Percentiles rank a stretch among this genome's conserved stretches.
phyloP scores from a whole-genome alignment of 2,797 vertebrate genomes.

The Mus minutoides region DNA sequence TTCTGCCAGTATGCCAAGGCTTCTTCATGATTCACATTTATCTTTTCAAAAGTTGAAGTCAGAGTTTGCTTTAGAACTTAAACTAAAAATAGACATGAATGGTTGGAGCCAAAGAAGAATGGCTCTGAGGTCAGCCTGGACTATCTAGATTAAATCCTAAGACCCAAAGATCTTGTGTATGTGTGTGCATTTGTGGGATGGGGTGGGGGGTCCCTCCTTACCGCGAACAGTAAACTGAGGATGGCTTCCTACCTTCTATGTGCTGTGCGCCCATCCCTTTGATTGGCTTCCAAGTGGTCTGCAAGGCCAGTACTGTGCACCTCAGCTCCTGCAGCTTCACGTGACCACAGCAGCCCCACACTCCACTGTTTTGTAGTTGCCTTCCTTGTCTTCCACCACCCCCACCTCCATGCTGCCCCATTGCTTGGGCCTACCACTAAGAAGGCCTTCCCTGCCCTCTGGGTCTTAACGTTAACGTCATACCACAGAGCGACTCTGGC shows the following conservation, averaged over 20 bases:
- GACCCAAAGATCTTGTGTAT: background rate
- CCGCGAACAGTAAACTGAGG: background rate
- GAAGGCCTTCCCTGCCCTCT: background rate
- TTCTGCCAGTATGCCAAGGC: background rate
- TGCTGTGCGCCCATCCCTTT: background rate
- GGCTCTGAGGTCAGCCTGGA: background rate
- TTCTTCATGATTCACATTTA: conserved; percentile 28
- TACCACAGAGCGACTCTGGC: background rate
- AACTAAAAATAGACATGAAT: background rate
- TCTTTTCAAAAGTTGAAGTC: conserved; percentile 13
- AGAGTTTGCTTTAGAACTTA: conserved; percentile 56
- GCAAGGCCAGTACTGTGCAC: rapidly evolving
- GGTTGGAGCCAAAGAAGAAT: background rate
- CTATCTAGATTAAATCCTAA: background rate
- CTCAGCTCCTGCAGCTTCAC: background rate
- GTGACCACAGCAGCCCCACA: no score
- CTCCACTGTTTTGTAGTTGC: background rate
- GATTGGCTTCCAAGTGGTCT: background rate
- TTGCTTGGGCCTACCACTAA: background rate
- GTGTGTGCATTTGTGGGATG: background rate
- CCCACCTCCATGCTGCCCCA: background rate
- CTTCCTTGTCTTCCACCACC: background rate
- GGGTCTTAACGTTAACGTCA: background rate
- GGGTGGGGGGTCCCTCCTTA: background rate
- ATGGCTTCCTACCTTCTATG: background rate